Conservation (phyloP, 2,888 invertebrate species). For the Campoplex nolae region DNA sequence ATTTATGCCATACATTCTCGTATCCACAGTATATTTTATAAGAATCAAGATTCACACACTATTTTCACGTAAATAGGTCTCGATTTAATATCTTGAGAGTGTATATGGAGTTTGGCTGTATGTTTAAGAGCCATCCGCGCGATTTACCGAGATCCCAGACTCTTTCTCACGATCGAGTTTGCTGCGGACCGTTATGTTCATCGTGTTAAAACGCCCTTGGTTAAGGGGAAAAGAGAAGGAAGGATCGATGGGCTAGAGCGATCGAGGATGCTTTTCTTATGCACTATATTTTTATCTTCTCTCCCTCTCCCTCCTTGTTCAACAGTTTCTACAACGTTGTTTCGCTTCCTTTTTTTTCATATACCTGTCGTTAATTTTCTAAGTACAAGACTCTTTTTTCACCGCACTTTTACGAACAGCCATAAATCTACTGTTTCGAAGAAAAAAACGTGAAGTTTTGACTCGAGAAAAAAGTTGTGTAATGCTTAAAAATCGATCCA, state of each 20-base stretch:
- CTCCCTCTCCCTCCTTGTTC: slow-evolving; percentile 21
- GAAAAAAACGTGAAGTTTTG: neutral
- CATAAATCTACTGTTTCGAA: neutral
- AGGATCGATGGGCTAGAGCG: slow-evolving; percentile 51
- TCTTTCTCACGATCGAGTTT: slow-evolving; percentile 71
- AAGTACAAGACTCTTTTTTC: neutral
- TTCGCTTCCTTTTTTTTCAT: neutral
- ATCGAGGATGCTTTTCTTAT: slow-evolving; percentile 61
- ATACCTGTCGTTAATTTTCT: neutral
- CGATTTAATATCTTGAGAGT: slow-evolving; percentile 4
- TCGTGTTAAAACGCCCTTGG: slow-evolving; percentile 60
- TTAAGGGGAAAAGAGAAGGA: neutral
- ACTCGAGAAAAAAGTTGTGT: neutral
- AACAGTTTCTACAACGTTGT: slow-evolving; percentile 1
- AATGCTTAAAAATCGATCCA: neutral
- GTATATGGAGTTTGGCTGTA: slow-evolving; percentile 47
- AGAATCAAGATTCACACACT: slow-evolving; percentile 11
- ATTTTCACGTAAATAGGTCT: slow-evolving; percentile 10
- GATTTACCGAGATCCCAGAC: slow-evolving; percentile 64
- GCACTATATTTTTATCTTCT: slow-evolving; percentile 44
- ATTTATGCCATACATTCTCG: slow-evolving; percentile 19
- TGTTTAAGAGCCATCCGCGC: slow-evolving; percentile 62
- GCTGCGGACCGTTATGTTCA: slow-evolving; percentile 68
- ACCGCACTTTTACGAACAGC: neutral
- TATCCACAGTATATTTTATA: slow-evolving; percentile 12